Evolutionary conservation across 1,140 invertebrate species (phyloP).

Genomic region (Sycophaga agraensis): DNA sequence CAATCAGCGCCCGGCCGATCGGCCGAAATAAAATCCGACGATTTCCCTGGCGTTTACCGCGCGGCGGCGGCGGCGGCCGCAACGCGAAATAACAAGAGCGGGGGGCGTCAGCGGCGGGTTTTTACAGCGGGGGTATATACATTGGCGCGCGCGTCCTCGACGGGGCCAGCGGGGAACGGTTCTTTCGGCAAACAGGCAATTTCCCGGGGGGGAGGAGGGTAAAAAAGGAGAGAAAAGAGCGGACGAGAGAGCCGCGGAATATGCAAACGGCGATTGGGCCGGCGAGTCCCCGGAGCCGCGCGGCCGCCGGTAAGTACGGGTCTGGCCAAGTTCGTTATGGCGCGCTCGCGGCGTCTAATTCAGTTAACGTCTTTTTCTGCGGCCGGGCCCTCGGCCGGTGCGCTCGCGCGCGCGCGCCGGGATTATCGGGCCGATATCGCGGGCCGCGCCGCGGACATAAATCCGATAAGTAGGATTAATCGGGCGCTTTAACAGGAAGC

Average conservation of each 20-base stretch:
- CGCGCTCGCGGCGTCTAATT: conserved; percentile 3
- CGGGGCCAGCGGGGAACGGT: too few species aligned
- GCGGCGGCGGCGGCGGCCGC: not conserved
- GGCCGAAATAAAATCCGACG: not conserved
- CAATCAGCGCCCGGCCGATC: not conserved
- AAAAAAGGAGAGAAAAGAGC: not conserved
- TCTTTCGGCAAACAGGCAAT: too few species aligned
- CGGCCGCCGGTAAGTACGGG: too few species aligned
- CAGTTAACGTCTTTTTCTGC: conserved; percentile 11
- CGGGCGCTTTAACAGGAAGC: conserved; percentile 28
- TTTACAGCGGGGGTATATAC: too few species aligned
- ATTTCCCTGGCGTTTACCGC: not conserved
- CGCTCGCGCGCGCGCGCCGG: not conserved
- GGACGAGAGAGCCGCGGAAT: not conserved
- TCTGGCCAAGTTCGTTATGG: conserved; percentile 11
- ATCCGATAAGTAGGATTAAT: conserved; percentile 30
- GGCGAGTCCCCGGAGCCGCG: not conserved
- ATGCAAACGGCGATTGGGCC: too few species aligned
- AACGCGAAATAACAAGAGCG: too few species aligned
- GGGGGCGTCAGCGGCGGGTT: too few species aligned
- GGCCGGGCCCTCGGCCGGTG: not conserved
- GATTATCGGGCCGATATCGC: conserved; percentile 16
- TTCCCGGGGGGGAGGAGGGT: not conserved
- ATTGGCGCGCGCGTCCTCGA: too few species aligned
- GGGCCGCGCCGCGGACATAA: conserved; percentile 3